A percentile compares a stretch with the other conserved stretches of the same genome.
These are phyloP conservation scores for Machaerirhynchus nigripectus DNA, from an alignment of 2,113 vertebrate species.

Conservation along the genomic window DNA sequence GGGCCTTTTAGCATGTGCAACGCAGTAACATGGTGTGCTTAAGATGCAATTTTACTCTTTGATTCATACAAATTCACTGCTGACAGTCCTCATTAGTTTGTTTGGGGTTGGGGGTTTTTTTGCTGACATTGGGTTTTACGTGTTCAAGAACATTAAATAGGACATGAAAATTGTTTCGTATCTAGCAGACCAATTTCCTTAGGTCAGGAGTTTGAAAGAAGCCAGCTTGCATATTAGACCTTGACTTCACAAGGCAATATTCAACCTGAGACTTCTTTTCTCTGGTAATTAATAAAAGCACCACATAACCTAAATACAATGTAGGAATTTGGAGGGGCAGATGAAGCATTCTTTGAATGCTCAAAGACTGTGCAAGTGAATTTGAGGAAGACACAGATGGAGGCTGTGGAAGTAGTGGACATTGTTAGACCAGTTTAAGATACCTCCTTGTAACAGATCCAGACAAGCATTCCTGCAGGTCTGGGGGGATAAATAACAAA, in stretches of 20 bases:
- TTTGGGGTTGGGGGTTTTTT: background rate
- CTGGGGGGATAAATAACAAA: background rate
- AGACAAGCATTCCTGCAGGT: background rate
- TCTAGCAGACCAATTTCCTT: background rate
- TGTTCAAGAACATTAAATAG: background rate
- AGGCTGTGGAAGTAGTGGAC: background rate
- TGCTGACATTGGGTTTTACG: background rate
- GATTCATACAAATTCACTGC: background rate
- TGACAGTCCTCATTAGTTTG: background rate
- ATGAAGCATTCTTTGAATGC: background rate
- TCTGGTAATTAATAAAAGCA: background rate
- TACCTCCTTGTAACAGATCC: background rate
- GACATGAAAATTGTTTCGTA: background rate
- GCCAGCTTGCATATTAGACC: background rate
- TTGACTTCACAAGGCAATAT: background rate
- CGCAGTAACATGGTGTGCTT: background rate
- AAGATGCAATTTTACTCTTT: background rate
- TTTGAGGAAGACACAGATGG: background rate
- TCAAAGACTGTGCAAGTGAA: background rate
- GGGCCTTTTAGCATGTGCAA: background rate
- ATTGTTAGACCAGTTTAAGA: background rate
- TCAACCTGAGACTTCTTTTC: background rate
- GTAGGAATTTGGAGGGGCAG: background rate
- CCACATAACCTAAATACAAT: background rate
- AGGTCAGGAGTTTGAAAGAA: background rate